phyloP scores from a whole-genome alignment of 2,113 vertebrate species.

The Sardina pilchardus region DNA sequence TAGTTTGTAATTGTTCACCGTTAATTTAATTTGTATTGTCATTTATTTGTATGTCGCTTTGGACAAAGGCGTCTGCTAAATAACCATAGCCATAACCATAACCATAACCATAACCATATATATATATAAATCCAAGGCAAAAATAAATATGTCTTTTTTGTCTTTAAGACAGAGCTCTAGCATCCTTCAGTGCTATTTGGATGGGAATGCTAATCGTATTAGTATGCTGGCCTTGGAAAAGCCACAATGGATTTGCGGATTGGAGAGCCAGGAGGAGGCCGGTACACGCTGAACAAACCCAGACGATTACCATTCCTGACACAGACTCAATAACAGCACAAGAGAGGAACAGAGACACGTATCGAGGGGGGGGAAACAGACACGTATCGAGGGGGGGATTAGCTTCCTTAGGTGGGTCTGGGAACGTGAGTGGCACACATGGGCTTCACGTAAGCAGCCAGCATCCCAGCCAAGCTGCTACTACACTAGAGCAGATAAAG shows the following conservation, averaged over 20 bases:
- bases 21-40: too few species aligned
- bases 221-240: background rate
- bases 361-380: background rate
- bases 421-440: background rate
- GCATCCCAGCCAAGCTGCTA: background rate
- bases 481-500: background rate
- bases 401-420: background rate
- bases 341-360: background rate
- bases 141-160: too few species aligned
- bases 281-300: too few species aligned
- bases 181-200: background rate
- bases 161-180: too few species aligned
- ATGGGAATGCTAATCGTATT: background rate
- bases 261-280: background rate
- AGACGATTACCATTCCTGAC: background rate
- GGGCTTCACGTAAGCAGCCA: background rate
- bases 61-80: too few species aligned
- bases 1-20: too few species aligned
- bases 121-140: too few species aligned
- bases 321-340: background rate
- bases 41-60: too few species aligned
- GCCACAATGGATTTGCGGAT: background rate
- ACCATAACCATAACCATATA: too few species aligned
- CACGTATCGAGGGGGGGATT: background rate
- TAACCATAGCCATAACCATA: too few species aligned